phyloP scores from a whole-genome alignment of 2,888 invertebrate species.

The Ditula angustiorana region DNA sequence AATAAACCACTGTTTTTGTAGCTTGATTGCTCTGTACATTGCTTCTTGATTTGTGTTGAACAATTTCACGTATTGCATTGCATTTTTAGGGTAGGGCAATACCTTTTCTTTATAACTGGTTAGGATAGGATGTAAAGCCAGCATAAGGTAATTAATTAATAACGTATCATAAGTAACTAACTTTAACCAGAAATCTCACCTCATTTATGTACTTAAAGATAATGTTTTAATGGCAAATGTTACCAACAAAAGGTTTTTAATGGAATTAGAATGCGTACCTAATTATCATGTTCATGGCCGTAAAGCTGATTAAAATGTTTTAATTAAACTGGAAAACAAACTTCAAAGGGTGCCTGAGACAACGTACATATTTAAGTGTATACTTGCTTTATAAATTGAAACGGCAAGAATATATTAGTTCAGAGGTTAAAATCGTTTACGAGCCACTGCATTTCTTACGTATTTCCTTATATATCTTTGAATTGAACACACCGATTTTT shows the following conservation, averaged over 20 bases:
- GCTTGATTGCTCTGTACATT: slow-evolving; percentile 15
- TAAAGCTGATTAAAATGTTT: slow-evolving; percentile 10
- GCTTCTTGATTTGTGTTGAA: background rate
- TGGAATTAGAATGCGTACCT: background rate
- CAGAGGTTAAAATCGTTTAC: too few species aligned
- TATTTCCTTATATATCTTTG: too few species aligned
- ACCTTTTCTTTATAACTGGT: too few species aligned
- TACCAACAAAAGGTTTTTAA: background rate
- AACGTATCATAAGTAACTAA: too few species aligned
- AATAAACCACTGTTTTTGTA: slow-evolving; percentile 25
- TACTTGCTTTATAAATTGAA: background rate
- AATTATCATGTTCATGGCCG: background rate
- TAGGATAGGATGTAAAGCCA: too few species aligned
- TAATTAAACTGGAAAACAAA: slow-evolving; percentile 4
- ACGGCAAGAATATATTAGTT: background rate
- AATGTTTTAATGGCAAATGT: background rate
- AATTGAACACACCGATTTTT: too few species aligned
- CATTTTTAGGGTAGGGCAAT: background rate
- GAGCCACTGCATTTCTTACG: too few species aligned
- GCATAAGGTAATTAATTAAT: too few species aligned
- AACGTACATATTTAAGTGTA: background rate
- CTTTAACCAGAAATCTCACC: too few species aligned
- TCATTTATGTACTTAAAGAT: background rate
- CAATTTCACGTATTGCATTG: background rate
- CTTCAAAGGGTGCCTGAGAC: slow-evolving; percentile 2